Percentiles rank a stretch among this genome's conserved stretches.
phyloP scores from a whole-genome alignment of 1,140 invertebrate genomes.

The Temnothorax nylanderi region DNA sequence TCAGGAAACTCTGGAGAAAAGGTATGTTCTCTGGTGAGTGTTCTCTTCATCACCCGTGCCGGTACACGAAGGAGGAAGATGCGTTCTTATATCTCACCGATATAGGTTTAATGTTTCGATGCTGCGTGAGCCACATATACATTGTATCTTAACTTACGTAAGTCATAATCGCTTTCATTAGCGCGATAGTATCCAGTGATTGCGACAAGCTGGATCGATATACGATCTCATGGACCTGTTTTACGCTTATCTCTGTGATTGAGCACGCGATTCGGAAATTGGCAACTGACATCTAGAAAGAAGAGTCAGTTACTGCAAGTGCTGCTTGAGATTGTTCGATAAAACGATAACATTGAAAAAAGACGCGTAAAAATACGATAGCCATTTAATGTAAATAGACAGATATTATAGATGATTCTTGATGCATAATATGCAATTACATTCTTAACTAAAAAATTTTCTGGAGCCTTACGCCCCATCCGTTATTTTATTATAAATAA shows the following conservation, averaged over 20 bases:
- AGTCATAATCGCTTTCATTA: slow-evolving; percentile 58
- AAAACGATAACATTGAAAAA: not conserved
- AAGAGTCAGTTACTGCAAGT: not conserved
- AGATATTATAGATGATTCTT: not conserved
- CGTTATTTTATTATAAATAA: not conserved
- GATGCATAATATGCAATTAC: not conserved
- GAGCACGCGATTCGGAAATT: slow-evolving; percentile 41
- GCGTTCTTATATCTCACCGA: slow-evolving; percentile 35
- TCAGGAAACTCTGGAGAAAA: slow-evolving; percentile 42
- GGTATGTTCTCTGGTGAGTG: slow-evolving; percentile 32
- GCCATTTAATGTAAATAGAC: slow-evolving; percentile 16
- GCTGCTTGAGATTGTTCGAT: not conserved
- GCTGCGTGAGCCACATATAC: not conserved
- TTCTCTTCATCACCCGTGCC: slow-evolving; percentile 44
- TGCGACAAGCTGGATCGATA: slow-evolving; percentile 11
- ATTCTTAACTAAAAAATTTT: not conserved
- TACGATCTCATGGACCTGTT: not conserved
- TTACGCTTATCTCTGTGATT: slow-evolving; percentile 49
- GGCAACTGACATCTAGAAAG: slow-evolving; percentile 24
- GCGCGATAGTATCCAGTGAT: slow-evolving; percentile 41
- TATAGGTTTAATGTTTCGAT: slow-evolving; percentile 40
- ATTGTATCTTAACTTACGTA: slow-evolving; percentile 51
- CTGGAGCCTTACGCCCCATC: not conserved
- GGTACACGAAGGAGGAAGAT: slow-evolving; percentile 39
- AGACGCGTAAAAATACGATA: not conserved